phyloP scores from a whole-genome alignment of 2,888 invertebrate species.

The Ditylenchus weischeri region DNA sequence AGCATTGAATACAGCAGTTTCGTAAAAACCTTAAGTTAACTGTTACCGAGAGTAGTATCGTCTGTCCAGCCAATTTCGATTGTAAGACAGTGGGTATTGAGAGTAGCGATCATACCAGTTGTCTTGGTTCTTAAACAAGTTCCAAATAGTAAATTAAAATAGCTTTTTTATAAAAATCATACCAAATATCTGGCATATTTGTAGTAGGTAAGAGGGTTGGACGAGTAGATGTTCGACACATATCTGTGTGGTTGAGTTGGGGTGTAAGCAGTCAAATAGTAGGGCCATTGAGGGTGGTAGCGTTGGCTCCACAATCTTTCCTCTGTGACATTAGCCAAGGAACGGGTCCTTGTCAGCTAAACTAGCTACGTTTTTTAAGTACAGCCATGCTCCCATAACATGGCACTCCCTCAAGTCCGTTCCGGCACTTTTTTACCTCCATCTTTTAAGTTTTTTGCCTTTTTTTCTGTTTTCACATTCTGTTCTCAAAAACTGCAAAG shows the following conservation, averaged over 20 bases:
- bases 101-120: constrained; percentile 11
- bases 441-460: no score
- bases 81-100: constrained; percentile 6
- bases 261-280: constrained; percentile 3
- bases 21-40: not conserved
- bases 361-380: not conserved
- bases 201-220: not conserved
- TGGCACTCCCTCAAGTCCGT: no score
- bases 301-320: constrained; percentile 3
- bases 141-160: not conserved
- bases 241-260: constrained; percentile 8
- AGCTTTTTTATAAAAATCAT: not conserved
- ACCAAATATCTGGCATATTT: not conserved
- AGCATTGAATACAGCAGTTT: no score
- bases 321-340: not conserved
- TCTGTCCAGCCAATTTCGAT: not conserved
- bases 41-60: constrained; percentile 1
- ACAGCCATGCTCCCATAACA: no score
- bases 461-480: no score
- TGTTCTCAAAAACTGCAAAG: no score
- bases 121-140: not conserved
- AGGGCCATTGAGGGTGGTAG: constrained; percentile 1
- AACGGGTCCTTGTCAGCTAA: constrained; percentile 4
- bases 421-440: no score
- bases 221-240: not conserved